Conservation (phyloP, 2,797 vertebrate species). For the Phoebastria nigripes region DNA sequence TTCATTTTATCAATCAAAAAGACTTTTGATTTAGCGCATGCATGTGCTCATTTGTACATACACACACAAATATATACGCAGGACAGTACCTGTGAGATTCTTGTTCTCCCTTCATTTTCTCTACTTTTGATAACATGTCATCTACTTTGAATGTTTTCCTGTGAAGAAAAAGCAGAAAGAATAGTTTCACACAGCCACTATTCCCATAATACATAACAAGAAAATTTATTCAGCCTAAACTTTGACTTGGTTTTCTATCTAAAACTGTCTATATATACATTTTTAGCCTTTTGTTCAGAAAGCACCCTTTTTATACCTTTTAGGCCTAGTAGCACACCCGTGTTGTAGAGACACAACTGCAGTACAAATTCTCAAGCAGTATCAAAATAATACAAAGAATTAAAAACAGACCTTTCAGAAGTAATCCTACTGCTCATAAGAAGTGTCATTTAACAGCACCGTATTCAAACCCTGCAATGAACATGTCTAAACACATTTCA, state of each 20-base stretch:
- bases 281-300: neutral
- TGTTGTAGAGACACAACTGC: neutral
- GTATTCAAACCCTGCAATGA: neutral
- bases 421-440: neutral
- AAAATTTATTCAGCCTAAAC: neutral
- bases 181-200: neutral
- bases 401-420: neutral
- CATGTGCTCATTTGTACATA: neutral
- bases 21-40: neutral
- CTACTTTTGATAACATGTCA: constrained; percentile 92
- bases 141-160: constrained; percentile 98
- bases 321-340: accelerated
- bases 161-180: constrained; percentile 49
- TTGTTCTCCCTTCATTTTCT: constrained; percentile 96
- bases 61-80: neutral
- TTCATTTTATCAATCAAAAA: neutral
- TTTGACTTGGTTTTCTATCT: neutral
- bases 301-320: neutral
- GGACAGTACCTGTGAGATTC: constrained; percentile 91
- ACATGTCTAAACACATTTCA: neutral
- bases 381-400: neutral
- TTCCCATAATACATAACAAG: neutral
- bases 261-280: neutral
- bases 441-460: neutral
- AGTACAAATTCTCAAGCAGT: neutral